A percentile compares a stretch with the other conserved stretches of the same genome.
Conservation (phyloP, 53 echinoderm and acorn worm species). For the Mesocentrotus franciscanus region DNA sequence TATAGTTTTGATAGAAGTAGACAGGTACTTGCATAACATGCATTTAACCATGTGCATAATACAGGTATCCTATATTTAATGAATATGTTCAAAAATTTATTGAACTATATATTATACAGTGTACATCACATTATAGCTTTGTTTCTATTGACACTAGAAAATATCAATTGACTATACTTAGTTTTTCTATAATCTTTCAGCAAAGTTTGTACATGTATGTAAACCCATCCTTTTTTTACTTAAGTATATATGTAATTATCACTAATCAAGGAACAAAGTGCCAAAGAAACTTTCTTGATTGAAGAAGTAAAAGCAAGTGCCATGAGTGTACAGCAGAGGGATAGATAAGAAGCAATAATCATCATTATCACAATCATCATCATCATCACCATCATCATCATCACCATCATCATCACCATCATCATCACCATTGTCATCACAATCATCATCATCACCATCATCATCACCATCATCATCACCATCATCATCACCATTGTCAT, state of each 20-base stretch:
- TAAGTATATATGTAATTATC: too few relatives aligned
- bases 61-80: too few relatives aligned
- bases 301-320: too few relatives aligned
- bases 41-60: background rate
- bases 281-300: too few relatives aligned
- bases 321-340: too few relatives aligned
- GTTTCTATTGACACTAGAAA: too few relatives aligned
- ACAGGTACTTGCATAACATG: background rate
- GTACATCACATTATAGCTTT: too few relatives aligned
- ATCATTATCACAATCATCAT: background rate
- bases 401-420: slow-evolving; percentile 26
- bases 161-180: too few relatives aligned
- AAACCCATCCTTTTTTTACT: background rate
- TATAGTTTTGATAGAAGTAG: background rate
- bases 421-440: slow-evolving; percentile 21
- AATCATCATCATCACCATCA: slow-evolving; percentile 44
- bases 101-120: too few relatives aligned
- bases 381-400: background rate
- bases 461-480: slow-evolving; percentile 56
- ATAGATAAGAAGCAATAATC: too few relatives aligned
- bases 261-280: background rate
- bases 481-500: slow-evolving; percentile 52
- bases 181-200: too few relatives aligned
- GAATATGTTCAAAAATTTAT: too few relatives aligned
- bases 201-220: background rate